Evolutionary conservation across 2,888 invertebrate genomes (phyloP).

Genomic region (Cactoblastis cactorum): DNA sequence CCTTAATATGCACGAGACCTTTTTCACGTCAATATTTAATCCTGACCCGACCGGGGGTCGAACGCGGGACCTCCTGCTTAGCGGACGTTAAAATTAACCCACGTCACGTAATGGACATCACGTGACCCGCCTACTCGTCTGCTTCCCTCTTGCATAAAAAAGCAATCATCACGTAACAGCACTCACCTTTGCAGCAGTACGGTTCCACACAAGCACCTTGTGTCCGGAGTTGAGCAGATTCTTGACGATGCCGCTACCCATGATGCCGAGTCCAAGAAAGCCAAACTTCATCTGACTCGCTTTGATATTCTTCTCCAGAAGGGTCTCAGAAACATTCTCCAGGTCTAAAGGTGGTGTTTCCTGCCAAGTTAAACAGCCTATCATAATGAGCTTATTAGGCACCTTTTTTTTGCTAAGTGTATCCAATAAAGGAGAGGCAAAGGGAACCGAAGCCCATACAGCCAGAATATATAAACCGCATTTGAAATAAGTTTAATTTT

Average conservation of each 20-base stretch:
- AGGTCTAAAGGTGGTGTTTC: slow-evolving; percentile 88
- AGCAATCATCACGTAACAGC: background rate
- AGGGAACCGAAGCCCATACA: no score
- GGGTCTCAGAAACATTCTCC: slow-evolving; percentile 85
- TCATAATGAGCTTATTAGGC: no score
- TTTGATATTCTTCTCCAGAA: slow-evolving; percentile 90
- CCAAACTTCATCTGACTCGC: slow-evolving; percentile 94
- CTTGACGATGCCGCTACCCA: slow-evolving; percentile 97
- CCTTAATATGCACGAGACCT: no score
- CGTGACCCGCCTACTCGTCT: no score
- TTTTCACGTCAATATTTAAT: no score
- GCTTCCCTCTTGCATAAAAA: background rate
- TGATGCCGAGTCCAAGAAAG: slow-evolving; percentile 96
- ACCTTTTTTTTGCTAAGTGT: no score
- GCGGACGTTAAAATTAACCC: no score
- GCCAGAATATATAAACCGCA: no score
- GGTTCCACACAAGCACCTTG: slow-evolving; percentile 95
- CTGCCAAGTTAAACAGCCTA: slow-evolving; percentile 73
- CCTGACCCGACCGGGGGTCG: no score
- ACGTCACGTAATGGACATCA: background rate
- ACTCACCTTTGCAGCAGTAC: slow-evolving; percentile 93
- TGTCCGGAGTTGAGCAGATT: slow-evolving; percentile 96
- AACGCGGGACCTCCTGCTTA: no score
- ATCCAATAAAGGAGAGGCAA: no score
- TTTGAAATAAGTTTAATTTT: no score